Evolutionary conservation across 2,113 vertebrate species (phyloP), one percentile per base, ranked within the genome.

Genomic region (Ursus arctos): DNA sequence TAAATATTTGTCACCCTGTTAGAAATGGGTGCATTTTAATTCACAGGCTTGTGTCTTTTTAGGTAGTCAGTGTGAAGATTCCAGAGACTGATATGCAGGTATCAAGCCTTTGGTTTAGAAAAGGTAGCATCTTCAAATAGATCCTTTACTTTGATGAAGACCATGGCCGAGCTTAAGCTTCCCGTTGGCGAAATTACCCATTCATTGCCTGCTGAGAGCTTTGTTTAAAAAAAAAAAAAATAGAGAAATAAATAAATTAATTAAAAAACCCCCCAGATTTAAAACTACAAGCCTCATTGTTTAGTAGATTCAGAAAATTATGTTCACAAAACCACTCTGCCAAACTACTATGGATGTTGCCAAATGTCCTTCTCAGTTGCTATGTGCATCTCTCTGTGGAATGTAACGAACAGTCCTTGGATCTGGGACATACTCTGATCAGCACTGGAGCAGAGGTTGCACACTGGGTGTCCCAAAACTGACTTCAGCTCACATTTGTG

Each of bases 291-390:
- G 67, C 21, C n/a, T 77, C 59, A 7, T 47, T 80, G 91, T 94
- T 94, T 31, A 51, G 80, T 36, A 81, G 53, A 65, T 65, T 59
- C 28, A 80, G 77, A 91, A 97, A 97, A 91, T 74, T 90, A 36
- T 79, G 74, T 97, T 95, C 55, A 89, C 80, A 93, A 77, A 87
- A 43, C 67, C 49, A 89, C 21, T 76, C 57, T 67, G 67, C 95
- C 33, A 13, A 28, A 87, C 71, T 36, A 43, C 28, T 72, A 22
- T 13, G 53, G 88, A 69, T 82, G 47, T 81, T 95, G 95, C 28
- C 15, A 89, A 95, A 51, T 96, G 51, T 90, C 92, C 8, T 90
- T 87, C 63, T 90, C 69, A 33, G 65, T 80, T 92, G 83, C 71
- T 47, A 16, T 47, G 57, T 18, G 82, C 63, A 55, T 94, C 67